phyloP scores from a whole-genome alignment of 92 coral and sea anemone species.

The Umimayanthus chanpuru region DNA sequence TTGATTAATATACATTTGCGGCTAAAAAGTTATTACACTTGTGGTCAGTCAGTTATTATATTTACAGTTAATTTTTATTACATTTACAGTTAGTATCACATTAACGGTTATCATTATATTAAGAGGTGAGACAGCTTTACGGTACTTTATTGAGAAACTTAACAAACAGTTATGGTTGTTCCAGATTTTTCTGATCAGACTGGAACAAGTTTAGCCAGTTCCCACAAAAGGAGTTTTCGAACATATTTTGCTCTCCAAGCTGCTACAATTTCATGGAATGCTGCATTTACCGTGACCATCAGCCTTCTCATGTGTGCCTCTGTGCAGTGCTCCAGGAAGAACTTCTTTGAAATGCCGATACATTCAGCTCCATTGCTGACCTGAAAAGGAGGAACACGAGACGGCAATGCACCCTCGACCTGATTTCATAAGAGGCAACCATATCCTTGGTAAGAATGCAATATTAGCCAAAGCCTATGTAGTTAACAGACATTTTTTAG shows the following conservation, averaged over 20 bases:
- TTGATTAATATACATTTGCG: too few species aligned
- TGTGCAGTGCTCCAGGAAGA: constrained; percentile 82
- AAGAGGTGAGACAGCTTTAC: too few species aligned
- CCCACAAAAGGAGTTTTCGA: neutral
- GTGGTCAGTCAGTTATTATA: too few species aligned
- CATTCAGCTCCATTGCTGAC: constrained; percentile 98
- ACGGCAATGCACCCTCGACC: neutral
- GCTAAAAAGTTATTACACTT: too few species aligned
- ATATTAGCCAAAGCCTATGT: too few species aligned
- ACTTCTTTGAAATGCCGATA: constrained; percentile 93
- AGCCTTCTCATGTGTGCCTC: constrained; percentile 86
- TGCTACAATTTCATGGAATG: neutral
- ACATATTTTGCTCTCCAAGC: too few species aligned
- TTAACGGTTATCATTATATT: too few species aligned
- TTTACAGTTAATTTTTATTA: too few species aligned
- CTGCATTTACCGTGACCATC: constrained; percentile 65
- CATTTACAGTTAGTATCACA: too few species aligned
- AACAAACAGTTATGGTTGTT: neutral
- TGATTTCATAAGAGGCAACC: neutral
- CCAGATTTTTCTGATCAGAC: neutral
- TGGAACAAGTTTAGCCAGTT: neutral
- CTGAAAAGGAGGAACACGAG: constrained; percentile 46
- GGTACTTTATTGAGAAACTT: too few species aligned
- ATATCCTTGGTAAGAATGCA: too few species aligned
- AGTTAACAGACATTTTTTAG: too few species aligned